Conservation (phyloP, 2,888 invertebrate genomes). For the Protodeltote pygarga region DNA sequence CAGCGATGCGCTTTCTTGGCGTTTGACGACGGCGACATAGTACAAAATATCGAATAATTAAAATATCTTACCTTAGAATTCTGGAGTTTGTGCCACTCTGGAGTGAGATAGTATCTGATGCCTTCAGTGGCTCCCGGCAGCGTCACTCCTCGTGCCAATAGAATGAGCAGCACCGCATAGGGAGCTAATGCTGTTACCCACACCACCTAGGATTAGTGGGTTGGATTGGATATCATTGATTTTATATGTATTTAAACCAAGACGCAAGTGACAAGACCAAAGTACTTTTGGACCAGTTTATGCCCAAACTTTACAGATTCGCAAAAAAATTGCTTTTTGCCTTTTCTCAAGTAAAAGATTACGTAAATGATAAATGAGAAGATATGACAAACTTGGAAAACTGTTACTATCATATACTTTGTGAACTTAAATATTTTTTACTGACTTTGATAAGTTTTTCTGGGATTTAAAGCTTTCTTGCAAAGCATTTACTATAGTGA, state of each 20-base stretch:
- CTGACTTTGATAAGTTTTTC: conserved; percentile 1
- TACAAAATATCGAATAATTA: too few species aligned
- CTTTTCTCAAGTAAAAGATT: conserved; percentile 22
- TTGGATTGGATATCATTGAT: too few species aligned
- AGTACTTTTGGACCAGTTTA: too few species aligned
- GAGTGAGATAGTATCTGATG: conserved; percentile 95
- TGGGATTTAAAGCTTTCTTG: neutral
- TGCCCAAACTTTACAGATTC: too few species aligned
- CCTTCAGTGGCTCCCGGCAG: conserved; percentile 95
- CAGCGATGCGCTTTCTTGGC: too few species aligned
- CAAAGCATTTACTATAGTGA: neutral
- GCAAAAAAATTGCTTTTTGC: conserved; percentile 7
- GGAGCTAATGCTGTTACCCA: conserved; percentile 98
- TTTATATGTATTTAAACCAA: too few species aligned
- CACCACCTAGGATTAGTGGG: too few species aligned
- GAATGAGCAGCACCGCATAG: conserved; percentile 95
- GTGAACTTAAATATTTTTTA: conserved; percentile 13
- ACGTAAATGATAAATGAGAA: conserved; percentile 21
- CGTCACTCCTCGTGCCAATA: conserved; percentile 93
- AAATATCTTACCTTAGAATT: conserved; percentile 88
- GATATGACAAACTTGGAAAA: conserved; percentile 17
- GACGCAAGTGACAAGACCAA: too few species aligned
- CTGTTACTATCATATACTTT: conserved; percentile 18
- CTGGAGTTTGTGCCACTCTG: conserved; percentile 94
- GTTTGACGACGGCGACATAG: too few species aligned